These are phyloP conservation scores for Drosophila saltans DNA, from an alignment of 1,140 invertebrate genomes.

Conservation along the genomic window DNA sequence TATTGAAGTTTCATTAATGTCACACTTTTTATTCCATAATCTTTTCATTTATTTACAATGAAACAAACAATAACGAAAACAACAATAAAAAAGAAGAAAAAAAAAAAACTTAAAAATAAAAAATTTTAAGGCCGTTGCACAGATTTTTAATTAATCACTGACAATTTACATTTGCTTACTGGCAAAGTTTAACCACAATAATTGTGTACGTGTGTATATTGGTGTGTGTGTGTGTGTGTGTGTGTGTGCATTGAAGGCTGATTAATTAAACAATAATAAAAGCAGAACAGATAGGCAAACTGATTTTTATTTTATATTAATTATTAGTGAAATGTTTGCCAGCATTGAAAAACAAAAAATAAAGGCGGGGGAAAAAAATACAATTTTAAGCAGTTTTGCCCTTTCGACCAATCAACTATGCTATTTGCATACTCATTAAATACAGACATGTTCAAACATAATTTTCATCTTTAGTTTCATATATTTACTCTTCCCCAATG, in stretches of 20 bases:
- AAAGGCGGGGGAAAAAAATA: background rate
- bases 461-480: slow-evolving; percentile 6
- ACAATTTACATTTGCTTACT: slow-evolving; percentile 43
- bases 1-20: slow-evolving; percentile 17
- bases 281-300: slow-evolving; percentile 30
- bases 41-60: slow-evolving; percentile 20
- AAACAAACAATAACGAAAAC: background rate
- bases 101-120: background rate
- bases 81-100: background rate
- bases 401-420: slow-evolving; percentile 14
- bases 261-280: slow-evolving; percentile 72
- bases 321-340: slow-evolving; percentile 63
- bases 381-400: slow-evolving; percentile 28
- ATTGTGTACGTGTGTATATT: slow-evolving; percentile 1
- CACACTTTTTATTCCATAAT: slow-evolving; percentile 17
- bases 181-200: slow-evolving; percentile 32
- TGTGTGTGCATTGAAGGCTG: slow-evolving; percentile 33
- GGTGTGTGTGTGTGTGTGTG: background rate
- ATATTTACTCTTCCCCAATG: background rate
- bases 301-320: slow-evolving; percentile 64
- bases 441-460: slow-evolving; percentile 17
- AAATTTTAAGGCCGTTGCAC: slow-evolving; percentile 26
- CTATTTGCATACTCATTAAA: slow-evolving; percentile 67
- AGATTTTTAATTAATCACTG: slow-evolving; percentile 72
- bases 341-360: slow-evolving; percentile 31